These are phyloP conservation scores for Danio kyathit DNA, from an alignment of 2,797 vertebrate species.

Conservation along the genomic window DNA sequence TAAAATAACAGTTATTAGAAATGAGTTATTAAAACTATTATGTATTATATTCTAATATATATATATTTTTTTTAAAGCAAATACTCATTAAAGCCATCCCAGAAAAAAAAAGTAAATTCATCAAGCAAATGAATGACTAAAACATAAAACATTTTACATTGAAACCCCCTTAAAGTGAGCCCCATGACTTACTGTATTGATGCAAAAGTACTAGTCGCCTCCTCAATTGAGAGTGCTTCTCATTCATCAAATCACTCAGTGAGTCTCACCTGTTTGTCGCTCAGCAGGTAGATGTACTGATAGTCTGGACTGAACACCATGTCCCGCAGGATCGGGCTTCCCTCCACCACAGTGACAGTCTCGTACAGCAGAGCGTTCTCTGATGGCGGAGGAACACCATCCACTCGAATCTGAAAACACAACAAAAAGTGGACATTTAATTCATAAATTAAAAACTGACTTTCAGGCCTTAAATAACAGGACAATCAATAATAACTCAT, in stretches of 20 bases:
- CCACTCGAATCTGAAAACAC: conserved; percentile 84
- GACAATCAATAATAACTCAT: no score
- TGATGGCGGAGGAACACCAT: conserved; percentile 77
- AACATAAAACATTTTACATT: no score
- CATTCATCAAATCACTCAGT: background rate
- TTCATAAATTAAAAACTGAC: background rate
- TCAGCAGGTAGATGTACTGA: conserved; percentile 88
- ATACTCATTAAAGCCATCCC: no score
- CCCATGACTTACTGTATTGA: no score
- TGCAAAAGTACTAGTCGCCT: no score
- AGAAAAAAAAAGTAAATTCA: no score
- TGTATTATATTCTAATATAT: no score
- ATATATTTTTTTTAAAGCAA: no score
- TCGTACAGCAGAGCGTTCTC: conserved; percentile 87
- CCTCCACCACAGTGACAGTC: conserved; percentile 84
- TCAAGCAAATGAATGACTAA: no score
- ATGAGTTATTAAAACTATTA: no score
- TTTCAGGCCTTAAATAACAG: background rate
- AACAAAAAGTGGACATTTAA: conserved; percentile 21
- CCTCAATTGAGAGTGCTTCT: background rate
- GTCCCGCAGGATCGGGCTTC: conserved; percentile 87
- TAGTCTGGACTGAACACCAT: conserved; percentile 91
- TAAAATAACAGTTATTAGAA: no score
- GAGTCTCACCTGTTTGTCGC: conserved; percentile 85
- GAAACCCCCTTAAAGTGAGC: no score